These are phyloP conservation scores for Buceros bicornis DNA, from an alignment of 2,797 vertebrate species.

Conservation along the genomic window DNA sequence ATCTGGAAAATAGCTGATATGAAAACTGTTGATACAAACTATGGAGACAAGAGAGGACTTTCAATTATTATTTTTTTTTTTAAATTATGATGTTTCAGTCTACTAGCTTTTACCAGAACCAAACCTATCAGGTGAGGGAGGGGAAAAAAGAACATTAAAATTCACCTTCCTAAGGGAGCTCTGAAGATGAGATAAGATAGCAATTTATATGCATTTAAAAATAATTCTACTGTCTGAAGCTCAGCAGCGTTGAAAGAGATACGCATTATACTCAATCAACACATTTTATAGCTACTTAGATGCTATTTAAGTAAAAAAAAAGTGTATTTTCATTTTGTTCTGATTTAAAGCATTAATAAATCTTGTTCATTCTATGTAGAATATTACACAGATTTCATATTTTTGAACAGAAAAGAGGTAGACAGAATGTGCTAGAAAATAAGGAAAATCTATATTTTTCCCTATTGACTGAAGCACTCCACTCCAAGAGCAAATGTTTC, in stretches of 20 bases:
- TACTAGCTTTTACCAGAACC: neutral
- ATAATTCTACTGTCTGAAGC: neutral
- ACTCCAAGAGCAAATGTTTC: neutral
- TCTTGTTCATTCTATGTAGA: neutral
- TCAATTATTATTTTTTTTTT: neutral
- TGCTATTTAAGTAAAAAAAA: neutral
- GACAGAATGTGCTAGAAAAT: neutral
- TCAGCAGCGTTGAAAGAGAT: neutral
- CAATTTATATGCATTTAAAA: neutral
- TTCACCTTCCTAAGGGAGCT: neutral
- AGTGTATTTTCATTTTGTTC: neutral
- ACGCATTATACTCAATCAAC: accelerated
- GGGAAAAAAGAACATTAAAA: neutral
- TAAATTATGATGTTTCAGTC: neutral
- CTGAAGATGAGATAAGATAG: neutral
- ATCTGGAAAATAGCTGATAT: neutral
- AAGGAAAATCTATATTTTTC: neutral
- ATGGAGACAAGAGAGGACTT: neutral
- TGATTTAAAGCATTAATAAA: neutral
- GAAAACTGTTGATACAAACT: neutral
- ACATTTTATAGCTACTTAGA: neutral
- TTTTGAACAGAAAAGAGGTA: neutral
- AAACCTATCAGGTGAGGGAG: neutral
- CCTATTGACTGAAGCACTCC: neutral
- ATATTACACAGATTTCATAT: neutral